Percentiles rank a stretch among this genome's conserved stretches.
phyloP scores from a whole-genome alignment of 2,113 vertebrate genomes.

The Zosterops pallidus region DNA sequence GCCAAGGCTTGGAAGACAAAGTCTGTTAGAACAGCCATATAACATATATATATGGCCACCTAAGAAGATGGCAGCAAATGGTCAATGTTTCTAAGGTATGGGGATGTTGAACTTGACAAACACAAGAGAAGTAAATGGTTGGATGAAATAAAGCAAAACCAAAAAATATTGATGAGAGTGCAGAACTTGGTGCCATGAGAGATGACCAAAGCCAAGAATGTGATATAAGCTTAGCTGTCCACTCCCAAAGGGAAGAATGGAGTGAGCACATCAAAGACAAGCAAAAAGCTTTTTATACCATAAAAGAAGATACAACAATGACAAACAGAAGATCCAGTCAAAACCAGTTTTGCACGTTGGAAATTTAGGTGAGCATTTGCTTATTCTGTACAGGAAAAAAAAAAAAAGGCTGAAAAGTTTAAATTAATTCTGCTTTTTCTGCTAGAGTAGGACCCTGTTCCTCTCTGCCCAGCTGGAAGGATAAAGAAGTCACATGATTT shows the following conservation, averaged over 20 bases:
- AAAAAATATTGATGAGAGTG: not conserved
- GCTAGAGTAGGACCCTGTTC: not conserved
- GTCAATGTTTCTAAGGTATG: not conserved
- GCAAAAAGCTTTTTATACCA: not conserved
- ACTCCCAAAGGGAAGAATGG: not conserved
- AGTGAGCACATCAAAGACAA: not conserved
- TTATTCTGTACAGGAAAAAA: not conserved
- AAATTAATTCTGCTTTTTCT: not conserved
- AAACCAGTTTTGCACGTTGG: not conserved
- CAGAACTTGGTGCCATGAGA: not conserved
- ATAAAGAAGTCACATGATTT: conserved; percentile 2
- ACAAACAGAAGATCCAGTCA: not conserved
- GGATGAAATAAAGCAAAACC: not conserved
- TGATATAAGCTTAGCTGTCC: not conserved
- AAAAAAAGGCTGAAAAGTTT: not conserved
- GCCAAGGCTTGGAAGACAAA: not conserved
- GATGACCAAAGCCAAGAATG: not conserved
- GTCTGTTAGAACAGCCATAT: not conserved
- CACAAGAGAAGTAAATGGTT: not conserved
- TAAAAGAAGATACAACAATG: not conserved
- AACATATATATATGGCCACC: not conserved
- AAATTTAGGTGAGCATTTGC: not conserved
- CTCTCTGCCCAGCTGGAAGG: not conserved
- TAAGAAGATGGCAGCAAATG: not conserved
- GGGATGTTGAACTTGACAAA: not conserved